A percentile compares a stretch with the other conserved stretches of the same genome.
phyloP scores from a whole-genome alignment of 2,888 invertebrate species.

The Andrena flavipes region DNA sequence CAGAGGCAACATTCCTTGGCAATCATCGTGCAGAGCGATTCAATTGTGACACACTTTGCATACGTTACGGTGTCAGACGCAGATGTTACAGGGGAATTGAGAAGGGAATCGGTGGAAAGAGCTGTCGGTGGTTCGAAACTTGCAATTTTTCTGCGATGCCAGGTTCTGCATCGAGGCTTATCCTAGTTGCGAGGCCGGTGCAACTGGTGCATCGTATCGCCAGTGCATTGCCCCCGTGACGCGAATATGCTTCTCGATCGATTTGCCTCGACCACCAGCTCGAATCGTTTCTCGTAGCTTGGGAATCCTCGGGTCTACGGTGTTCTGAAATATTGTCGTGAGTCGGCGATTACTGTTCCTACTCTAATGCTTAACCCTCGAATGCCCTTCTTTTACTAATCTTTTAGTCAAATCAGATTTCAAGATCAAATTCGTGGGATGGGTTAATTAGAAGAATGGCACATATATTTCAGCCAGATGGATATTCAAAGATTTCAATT shows the following conservation, averaged over 20 bases:
- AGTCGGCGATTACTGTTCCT: slow-evolving; percentile 1
- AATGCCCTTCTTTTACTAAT: neutral
- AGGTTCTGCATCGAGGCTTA: slow-evolving; percentile 43
- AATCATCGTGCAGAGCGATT: too few species aligned
- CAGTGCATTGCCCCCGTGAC: slow-evolving; percentile 72
- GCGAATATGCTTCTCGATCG: slow-evolving; percentile 72
- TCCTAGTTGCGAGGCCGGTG: slow-evolving; percentile 65
- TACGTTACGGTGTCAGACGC: too few species aligned
- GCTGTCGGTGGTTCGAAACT: neutral
- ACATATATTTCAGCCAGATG: too few species aligned
- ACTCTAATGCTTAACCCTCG: neutral
- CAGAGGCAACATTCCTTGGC: too few species aligned
- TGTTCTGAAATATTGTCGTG: slow-evolving; percentile 23
- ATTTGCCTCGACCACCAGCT: slow-evolving; percentile 65
- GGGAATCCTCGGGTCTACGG: slow-evolving; percentile 41
- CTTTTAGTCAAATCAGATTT: too few species aligned
- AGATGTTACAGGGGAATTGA: too few species aligned
- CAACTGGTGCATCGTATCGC: slow-evolving; percentile 71
- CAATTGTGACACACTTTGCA: too few species aligned
- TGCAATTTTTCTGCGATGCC: slow-evolving; percentile 39
- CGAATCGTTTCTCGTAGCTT: slow-evolving; percentile 55
- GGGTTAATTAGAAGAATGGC: too few species aligned
- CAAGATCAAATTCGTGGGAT: too few species aligned
- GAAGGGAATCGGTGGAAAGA: neutral
- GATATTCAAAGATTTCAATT: too few species aligned